Conservation (phyloP, 2,113 vertebrate species). For the Macrotus californicus region DNA sequence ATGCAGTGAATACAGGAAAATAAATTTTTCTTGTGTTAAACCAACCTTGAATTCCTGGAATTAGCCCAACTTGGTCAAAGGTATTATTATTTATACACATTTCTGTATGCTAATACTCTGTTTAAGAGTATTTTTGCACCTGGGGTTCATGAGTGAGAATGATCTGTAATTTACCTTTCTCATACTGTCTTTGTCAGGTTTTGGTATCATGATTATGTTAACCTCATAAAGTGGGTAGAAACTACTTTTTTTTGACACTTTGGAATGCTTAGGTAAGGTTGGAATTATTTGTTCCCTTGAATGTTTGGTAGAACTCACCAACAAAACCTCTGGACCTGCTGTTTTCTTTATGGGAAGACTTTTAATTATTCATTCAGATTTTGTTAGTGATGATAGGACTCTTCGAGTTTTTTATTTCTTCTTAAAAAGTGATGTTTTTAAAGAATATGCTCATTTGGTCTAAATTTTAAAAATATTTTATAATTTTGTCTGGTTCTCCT, state of each 20-base stretch:
- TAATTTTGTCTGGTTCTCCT: not conserved
- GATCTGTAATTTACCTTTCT: not conserved
- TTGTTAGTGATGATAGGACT: not conserved
- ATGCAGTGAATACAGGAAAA: not conserved
- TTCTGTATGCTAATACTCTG: not conserved
- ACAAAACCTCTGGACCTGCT: not conserved
- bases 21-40: not conserved
- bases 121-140: not conserved
- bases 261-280: not conserved
- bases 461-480: not conserved
- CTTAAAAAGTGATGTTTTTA: not conserved
- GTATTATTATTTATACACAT: not conserved
- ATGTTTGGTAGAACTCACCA: not conserved
- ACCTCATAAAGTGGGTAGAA: not conserved
- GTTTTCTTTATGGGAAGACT: constrained; percentile 3
- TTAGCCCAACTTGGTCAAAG: not conserved
- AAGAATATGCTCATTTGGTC: not conserved
- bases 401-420: not conserved
- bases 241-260: not conserved
- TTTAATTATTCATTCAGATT: not conserved
- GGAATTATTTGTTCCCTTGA: not conserved
- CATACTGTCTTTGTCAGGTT: not conserved
- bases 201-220: not conserved
- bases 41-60: constrained; percentile 52
- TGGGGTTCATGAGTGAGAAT: not conserved